A percentile compares a stretch with the other conserved stretches of the same genome.
Evolutionary conservation across 1,140 invertebrate genomes (phyloP).

Genomic region (Paralvinella palmiformis): DNA sequence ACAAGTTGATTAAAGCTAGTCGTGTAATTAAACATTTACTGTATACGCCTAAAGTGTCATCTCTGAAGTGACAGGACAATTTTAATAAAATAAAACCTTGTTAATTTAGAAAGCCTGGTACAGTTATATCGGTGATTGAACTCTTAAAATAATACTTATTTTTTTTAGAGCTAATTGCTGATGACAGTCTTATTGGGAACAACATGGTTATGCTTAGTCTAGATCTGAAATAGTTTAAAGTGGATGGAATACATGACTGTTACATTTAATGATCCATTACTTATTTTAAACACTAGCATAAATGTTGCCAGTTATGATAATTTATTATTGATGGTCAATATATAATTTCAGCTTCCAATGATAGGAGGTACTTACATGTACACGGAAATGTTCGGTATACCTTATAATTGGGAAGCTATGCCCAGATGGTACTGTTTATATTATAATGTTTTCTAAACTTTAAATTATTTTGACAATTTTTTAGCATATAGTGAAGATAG

Average conservation of each 20-base stretch:
- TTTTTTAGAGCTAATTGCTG: not conserved
- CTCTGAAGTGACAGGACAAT: too few relatives aligned
- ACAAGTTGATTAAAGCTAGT: too few relatives aligned
- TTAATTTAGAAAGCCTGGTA: too few relatives aligned
- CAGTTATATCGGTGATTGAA: too few relatives aligned
- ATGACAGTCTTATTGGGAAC: not conserved
- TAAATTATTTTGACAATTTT: not conserved
- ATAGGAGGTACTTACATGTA: conserved; percentile 36
- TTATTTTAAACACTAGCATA: not conserved
- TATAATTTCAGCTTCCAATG: conserved; percentile 32
- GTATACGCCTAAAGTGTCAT: too few relatives aligned
- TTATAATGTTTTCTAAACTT: not conserved
- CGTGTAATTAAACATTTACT: too few relatives aligned
- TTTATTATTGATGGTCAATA: not conserved
- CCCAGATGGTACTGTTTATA: conserved; percentile 33
- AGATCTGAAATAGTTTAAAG: too few relatives aligned
- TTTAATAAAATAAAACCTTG: too few relatives aligned
- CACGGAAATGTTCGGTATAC: conserved; percentile 36
- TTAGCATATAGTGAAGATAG: not conserved
- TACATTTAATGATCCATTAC: not conserved
- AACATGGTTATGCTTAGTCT: too few relatives aligned
- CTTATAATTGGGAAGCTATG: conserved; percentile 37
- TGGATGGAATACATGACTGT: too few relatives aligned
- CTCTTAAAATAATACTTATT: too few relatives aligned
- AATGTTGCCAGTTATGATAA: not conserved